These are phyloP conservation scores for Myotis yumanensis DNA, from an alignment of 2,113 vertebrate genomes.

Conservation along the genomic window DNA sequence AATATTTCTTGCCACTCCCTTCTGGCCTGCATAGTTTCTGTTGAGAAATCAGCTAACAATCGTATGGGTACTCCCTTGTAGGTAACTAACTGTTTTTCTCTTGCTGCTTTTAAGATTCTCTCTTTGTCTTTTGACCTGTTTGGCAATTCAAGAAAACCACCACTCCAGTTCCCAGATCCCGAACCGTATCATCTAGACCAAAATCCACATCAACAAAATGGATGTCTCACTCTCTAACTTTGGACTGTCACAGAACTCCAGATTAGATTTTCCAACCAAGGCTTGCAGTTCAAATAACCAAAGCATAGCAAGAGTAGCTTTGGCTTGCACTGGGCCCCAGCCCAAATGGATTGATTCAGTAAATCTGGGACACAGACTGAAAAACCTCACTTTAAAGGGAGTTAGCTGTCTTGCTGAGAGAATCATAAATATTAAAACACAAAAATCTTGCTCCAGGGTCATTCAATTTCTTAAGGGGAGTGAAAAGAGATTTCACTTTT, in stretches of 20 bases:
- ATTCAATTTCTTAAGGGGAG: neutral
- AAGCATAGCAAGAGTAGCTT: neutral
- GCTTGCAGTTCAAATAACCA: neutral
- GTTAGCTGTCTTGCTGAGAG: neutral
- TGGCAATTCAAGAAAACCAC: neutral
- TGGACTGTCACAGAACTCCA: neutral
- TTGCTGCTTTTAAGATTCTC: too few species aligned
- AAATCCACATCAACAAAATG: neutral
- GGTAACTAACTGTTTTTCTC: too few species aligned
- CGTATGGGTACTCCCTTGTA: too few species aligned
- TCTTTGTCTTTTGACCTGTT: neutral
- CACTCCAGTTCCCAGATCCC: neutral
- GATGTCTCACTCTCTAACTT: neutral
- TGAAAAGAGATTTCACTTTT: neutral
- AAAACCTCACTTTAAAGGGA: neutral
- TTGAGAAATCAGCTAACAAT: too few species aligned
- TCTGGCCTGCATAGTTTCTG: too few species aligned
- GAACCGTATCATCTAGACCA: neutral
- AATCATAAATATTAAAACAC: neutral
- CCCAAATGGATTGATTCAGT: neutral
- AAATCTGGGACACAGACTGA: neutral
- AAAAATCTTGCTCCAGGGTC: neutral
- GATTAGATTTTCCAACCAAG: neutral
- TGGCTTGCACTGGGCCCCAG: neutral
- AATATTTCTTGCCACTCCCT: too few species aligned